phyloP scores from a whole-genome alignment of 2,888 invertebrate species.

The Drosophila putrida region DNA sequence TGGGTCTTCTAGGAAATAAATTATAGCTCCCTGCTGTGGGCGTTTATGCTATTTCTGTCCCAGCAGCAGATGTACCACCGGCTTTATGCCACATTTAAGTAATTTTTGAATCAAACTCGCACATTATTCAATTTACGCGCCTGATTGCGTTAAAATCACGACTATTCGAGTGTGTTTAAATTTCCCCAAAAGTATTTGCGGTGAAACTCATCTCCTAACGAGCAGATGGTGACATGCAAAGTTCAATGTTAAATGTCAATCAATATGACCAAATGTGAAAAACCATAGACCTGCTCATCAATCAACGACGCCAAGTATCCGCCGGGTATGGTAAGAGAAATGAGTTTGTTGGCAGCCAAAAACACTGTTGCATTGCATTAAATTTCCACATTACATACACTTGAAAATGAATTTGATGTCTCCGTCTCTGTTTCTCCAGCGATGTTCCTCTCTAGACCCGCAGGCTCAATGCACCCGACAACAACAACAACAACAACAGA shows the following conservation, averaged over 20 bases:
- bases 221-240: conserved; percentile 48
- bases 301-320: conserved; percentile 56
- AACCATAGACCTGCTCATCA: conserved; percentile 54
- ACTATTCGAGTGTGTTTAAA: conserved; percentile 21
- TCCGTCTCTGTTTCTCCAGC: conserved; percentile 20
- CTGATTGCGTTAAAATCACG: conserved; percentile 45
- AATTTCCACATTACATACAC: conserved; percentile 42
- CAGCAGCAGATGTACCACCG: conserved; percentile 2
- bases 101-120: conserved; percentile 40
- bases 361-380: conserved; percentile 45
- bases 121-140: conserved; percentile 48
- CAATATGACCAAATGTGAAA: conserved; percentile 60
- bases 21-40: conserved; percentile 28
- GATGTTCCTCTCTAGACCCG: not conserved
- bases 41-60: conserved; percentile 11
- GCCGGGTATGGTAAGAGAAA: conserved; percentile 30
- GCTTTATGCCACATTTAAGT: conserved; percentile 33
- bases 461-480: conserved; percentile 26
- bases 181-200: conserved; percentile 61
- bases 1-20: conserved; percentile 17
- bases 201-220: conserved; percentile 53
- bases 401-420: conserved; percentile 53
- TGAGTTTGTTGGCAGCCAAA: conserved; percentile 20
- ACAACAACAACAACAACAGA: conserved; percentile 1
- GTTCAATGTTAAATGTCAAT: conserved; percentile 79